phyloP scores from a whole-genome alignment of 2,888 invertebrate genomes.

The Arctia plantaginis region DNA sequence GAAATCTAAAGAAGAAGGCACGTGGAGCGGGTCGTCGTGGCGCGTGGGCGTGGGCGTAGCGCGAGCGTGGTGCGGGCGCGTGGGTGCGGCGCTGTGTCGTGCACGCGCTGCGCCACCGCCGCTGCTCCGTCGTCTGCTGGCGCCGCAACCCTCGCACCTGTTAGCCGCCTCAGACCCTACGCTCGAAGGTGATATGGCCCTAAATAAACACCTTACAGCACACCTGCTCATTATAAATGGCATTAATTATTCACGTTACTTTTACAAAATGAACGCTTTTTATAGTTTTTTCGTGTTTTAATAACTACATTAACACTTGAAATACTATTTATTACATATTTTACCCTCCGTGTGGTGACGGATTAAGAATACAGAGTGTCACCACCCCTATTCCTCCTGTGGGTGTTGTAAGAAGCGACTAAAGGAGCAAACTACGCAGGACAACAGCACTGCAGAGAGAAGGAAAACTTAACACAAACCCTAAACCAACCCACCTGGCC shows the following conservation, averaged over 20 bases:
- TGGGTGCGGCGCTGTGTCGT: constrained; percentile 59
- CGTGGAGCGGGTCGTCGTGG: constrained; percentile 29
- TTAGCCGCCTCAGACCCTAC: constrained; percentile 35
- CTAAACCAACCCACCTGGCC: too few species aligned
- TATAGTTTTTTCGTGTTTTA: background rate
- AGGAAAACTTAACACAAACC: too few species aligned
- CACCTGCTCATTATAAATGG: too few species aligned
- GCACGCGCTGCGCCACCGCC: constrained; percentile 57
- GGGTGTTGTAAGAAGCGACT: too few species aligned
- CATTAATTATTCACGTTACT: too few species aligned
- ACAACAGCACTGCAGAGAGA: too few species aligned
- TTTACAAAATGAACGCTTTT: background rate
- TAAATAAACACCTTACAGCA: background rate
- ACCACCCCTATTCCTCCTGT: too few species aligned
- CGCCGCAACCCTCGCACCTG: constrained; percentile 51
- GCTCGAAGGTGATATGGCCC: constrained; percentile 43
- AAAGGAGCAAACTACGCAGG: too few species aligned
- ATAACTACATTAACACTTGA: background rate
- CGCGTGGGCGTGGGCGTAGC: constrained; percentile 55
- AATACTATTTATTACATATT: background rate
- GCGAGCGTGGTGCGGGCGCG: constrained; percentile 69
- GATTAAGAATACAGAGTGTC: too few species aligned
- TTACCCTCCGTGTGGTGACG: too few species aligned
- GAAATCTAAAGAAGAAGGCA: constrained; percentile 33
- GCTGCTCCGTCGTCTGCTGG: constrained; percentile 64